These are phyloP conservation scores for Onchidella celtica DNA, from an alignment of 2,888 invertebrate genomes.

Conservation along the genomic window DNA sequence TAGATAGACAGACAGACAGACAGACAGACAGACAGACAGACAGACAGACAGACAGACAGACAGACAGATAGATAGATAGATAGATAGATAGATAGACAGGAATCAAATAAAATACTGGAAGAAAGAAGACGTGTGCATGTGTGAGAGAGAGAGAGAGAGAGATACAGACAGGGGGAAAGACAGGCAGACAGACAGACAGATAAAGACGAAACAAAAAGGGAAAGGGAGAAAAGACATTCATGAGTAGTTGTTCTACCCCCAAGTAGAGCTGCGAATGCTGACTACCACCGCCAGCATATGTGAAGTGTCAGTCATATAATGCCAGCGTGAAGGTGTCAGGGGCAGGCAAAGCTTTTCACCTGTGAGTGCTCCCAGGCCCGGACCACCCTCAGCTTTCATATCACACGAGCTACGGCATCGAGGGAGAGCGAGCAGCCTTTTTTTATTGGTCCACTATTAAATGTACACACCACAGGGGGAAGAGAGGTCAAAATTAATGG, in stretches of 20 bases:
- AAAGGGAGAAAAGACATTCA: neutral
- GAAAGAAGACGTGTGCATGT: neutral
- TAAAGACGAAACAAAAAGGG: neutral
- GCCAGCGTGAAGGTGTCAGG: slow-evolving; percentile 41
- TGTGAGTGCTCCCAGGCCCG: slow-evolving; percentile 31
- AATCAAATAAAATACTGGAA: neutral
- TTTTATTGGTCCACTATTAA: slow-evolving; percentile 22
- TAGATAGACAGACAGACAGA: neutral
- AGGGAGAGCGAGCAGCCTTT: neutral
- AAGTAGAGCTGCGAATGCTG: neutral
- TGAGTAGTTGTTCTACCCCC: neutral
- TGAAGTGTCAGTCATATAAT: slow-evolving; percentile 46
- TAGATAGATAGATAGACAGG: neutral
- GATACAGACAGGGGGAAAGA: neutral
- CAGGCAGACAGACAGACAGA: neutral
- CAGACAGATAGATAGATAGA: neutral
- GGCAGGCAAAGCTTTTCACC: slow-evolving; percentile 1
- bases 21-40: slow-evolving; percentile 1
- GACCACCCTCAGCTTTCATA: slow-evolving; percentile 44
- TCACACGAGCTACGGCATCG: neutral
- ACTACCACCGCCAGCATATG: slow-evolving; percentile 41
- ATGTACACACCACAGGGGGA: neutral
- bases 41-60: slow-evolving; percentile 15
- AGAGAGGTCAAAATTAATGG: too few relatives aligned
- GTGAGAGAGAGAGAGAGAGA: neutral